Percentiles rank a stretch among this genome's conserved stretches.
Evolutionary conservation across 2,113 vertebrate species (phyloP).

Genomic region (Elaphurus davidianus): DNA sequence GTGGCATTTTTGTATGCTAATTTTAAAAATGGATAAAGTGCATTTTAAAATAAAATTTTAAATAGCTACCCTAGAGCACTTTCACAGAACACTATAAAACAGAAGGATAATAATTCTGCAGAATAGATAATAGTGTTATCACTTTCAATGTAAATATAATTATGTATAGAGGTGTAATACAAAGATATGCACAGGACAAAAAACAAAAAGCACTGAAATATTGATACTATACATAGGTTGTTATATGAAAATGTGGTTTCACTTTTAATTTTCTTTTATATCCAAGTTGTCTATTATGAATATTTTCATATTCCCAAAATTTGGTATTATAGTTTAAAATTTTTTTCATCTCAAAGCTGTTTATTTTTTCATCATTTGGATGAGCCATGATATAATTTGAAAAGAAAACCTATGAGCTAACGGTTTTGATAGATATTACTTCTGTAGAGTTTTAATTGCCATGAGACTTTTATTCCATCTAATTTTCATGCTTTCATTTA

Average conservation of each 20-base stretch:
- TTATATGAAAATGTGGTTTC: neutral
- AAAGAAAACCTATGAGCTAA: neutral
- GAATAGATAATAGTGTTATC: neutral
- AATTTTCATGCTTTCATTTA: neutral
- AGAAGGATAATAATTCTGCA: neutral
- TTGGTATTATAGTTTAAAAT: neutral
- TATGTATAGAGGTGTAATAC: neutral
- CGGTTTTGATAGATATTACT: neutral
- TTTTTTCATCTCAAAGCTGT: neutral
- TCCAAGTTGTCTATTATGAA: neutral
- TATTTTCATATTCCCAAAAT: neutral
- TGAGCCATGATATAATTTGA: neutral
- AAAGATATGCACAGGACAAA: neutral
- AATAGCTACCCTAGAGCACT: neutral
- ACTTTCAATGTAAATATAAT: neutral
- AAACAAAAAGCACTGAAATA: neutral
- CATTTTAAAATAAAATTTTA: neutral
- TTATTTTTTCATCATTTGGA: neutral
- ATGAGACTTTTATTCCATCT: neutral
- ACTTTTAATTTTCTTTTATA: neutral
- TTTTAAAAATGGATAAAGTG: neutral
- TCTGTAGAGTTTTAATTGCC: neutral
- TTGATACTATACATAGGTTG: neutral
- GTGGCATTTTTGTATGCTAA: neutral
- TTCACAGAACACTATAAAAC: neutral